Evolutionary conservation across 92 coral and sea anemone genomes (phyloP).

Genomic region (Porites lobata): DNA sequence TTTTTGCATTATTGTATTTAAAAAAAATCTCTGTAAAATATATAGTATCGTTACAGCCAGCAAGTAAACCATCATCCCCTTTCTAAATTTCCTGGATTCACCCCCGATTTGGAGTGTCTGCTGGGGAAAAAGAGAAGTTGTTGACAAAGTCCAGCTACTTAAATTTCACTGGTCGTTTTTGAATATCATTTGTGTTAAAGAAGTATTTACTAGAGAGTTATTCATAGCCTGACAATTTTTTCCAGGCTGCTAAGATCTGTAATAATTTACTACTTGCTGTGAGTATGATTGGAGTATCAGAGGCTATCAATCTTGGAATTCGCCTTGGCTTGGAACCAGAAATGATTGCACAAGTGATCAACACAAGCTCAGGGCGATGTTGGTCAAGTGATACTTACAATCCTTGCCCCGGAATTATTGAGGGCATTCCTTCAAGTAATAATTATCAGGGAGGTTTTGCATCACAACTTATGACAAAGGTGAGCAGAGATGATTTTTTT

Average conservation of each 20-base stretch:
- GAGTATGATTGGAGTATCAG: slow-evolving; percentile 97
- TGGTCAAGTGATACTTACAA: slow-evolving; percentile 98
- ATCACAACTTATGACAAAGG: slow-evolving; percentile 96
- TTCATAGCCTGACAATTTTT: neutral
- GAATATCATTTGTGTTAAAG: no score
- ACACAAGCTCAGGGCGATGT: slow-evolving; percentile 95
- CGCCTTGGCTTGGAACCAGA: slow-evolving; percentile 95
- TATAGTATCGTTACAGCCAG: no score
- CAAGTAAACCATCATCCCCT: no score
- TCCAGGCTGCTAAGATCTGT: slow-evolving; percentile 92
- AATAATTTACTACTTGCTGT: slow-evolving; percentile 94
- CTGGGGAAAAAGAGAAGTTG: no score
- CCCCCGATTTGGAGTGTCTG: no score
- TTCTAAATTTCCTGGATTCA: no score
- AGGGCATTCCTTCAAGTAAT: slow-evolving; percentile 95
- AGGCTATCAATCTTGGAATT: slow-evolving; percentile 95
- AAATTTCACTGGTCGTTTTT: no score
- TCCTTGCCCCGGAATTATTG: slow-evolving; percentile 96
- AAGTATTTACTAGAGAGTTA: no score
- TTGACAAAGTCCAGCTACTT: no score
- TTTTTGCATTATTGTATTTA: no score
- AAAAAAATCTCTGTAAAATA: no score
- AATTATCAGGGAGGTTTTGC: slow-evolving; percentile 98
- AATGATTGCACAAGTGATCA: slow-evolving; percentile 92
- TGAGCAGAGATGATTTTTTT: slow-evolving; percentile 15